Evolutionary conservation across 2,113 vertebrate genomes (phyloP).

Genomic region (Callithrix jacchus): DNA sequence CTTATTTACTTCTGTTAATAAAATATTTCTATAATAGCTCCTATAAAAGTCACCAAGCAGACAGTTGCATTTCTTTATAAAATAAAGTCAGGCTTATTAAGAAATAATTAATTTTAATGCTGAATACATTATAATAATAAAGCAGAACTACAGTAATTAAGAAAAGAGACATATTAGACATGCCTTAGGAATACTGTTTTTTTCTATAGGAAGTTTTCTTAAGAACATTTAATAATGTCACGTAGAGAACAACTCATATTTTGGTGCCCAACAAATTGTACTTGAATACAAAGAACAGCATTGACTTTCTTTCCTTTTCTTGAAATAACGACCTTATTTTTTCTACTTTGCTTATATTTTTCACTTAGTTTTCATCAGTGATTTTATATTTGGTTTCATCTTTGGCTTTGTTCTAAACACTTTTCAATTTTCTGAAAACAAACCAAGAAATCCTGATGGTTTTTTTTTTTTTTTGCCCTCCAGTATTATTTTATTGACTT

Average conservation of each 20-base stretch:
- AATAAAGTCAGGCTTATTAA: neutral
- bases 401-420: slow-evolving; percentile 34
- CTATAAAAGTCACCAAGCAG: neutral
- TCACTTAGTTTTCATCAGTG: slow-evolving; percentile 38
- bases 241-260: slow-evolving; percentile 14
- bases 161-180: neutral
- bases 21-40: neutral
- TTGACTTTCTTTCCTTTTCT: slow-evolving; percentile 7
- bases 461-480: neutral
- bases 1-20: slow-evolving; percentile 26
- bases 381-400: slow-evolving; percentile 20
- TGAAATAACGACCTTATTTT: slow-evolving; percentile 5
- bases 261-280: neutral
- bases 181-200: neutral
- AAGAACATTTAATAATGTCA: neutral
- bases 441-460: slow-evolving; percentile 35
- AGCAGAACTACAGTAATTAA: neutral
- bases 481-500: neutral
- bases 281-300: neutral
- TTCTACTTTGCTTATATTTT: slow-evolving; percentile 16
- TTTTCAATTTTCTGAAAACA: slow-evolving; percentile 48
- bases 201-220: neutral
- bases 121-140: neutral
- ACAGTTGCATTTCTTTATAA: slow-evolving; percentile 21
- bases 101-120: neutral